Conservation (phyloP, 1,140 invertebrate species). For the Diachasma alloeum region DNA sequence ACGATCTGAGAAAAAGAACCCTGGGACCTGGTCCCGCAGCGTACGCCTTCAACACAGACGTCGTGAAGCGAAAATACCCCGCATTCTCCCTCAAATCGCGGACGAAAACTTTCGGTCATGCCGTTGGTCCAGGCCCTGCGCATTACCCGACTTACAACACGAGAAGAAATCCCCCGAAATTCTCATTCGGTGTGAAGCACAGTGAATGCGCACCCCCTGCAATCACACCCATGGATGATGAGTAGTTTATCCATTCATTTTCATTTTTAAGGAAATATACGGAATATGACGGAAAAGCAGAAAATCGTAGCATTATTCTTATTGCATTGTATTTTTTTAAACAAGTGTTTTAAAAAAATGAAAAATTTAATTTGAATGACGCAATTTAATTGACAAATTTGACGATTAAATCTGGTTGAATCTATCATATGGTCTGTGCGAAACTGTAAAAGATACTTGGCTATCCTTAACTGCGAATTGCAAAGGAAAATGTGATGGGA, state of each 20-base stretch:
- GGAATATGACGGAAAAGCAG: no score
- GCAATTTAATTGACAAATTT: no score
- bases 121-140: slow-evolving; percentile 46
- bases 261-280: no score
- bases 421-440: no score
- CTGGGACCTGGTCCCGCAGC: slow-evolving; percentile 53
- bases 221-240: background rate
- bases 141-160: slow-evolving; percentile 43
- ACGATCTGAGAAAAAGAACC: slow-evolving; percentile 10
- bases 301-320: no score
- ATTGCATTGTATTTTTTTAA: no score
- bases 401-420: no score
- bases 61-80: slow-evolving; percentile 46
- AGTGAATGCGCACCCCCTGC: slow-evolving; percentile 45
- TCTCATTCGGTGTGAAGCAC: slow-evolving; percentile 55
- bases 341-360: no score
- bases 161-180: slow-evolving; percentile 45
- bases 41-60: slow-evolving; percentile 43
- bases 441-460: no score
- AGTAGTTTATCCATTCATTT: background rate
- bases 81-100: slow-evolving; percentile 49
- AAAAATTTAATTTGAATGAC: no score
- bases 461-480: no score
- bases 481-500: no score
- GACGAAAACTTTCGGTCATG: slow-evolving; percentile 1